phyloP scores from a whole-genome alignment of 2,113 vertebrate genomes.

The Crotalus tigris region DNA sequence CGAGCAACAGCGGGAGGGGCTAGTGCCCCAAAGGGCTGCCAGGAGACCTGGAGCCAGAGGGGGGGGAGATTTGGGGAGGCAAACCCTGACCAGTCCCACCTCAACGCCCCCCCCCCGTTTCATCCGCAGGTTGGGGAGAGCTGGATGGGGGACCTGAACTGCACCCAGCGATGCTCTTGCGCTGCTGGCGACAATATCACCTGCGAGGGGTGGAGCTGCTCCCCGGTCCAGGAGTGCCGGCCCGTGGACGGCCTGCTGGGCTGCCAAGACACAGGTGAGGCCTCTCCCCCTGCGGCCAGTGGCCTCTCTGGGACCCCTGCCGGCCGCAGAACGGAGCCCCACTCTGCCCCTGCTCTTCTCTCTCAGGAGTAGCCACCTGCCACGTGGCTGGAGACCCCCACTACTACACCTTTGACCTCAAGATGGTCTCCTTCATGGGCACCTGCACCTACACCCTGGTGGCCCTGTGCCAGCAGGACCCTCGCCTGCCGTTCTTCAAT shows the following conservation, averaged over 20 bases:
- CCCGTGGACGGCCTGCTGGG: conserved; percentile 71
- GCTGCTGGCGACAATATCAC: conserved; percentile 58
- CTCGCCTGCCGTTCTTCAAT: conserved; percentile 66
- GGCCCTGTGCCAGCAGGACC: conserved; percentile 70
- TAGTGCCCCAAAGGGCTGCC: not conserved
- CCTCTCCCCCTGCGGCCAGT: not conserved
- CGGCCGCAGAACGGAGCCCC: accelerated
- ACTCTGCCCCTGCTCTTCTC: not conserved
- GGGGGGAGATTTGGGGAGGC: not conserved
- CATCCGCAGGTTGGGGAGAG: conserved; percentile 68
- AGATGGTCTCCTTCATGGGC: conserved; percentile 74
- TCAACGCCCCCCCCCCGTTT: not conserved
- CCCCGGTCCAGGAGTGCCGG: conserved; percentile 71
- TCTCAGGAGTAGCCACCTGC: conserved; percentile 75
- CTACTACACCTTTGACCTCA: conserved; percentile 80
- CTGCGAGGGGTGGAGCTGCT: conserved; percentile 72
- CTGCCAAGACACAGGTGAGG: conserved; percentile 74
- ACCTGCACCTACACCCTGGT: conserved; percentile 79
- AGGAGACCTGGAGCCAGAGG: not conserved
- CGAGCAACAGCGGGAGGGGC: not conserved
- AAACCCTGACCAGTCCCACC: not conserved
- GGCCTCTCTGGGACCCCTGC: not conserved
- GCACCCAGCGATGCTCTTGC: conserved; percentile 77
- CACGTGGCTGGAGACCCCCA: conserved; percentile 72
- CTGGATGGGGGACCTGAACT: conserved; percentile 75